These are phyloP conservation scores for Silurus aristotelis DNA, from an alignment of 2,797 vertebrate species.

Conservation along the genomic window DNA sequence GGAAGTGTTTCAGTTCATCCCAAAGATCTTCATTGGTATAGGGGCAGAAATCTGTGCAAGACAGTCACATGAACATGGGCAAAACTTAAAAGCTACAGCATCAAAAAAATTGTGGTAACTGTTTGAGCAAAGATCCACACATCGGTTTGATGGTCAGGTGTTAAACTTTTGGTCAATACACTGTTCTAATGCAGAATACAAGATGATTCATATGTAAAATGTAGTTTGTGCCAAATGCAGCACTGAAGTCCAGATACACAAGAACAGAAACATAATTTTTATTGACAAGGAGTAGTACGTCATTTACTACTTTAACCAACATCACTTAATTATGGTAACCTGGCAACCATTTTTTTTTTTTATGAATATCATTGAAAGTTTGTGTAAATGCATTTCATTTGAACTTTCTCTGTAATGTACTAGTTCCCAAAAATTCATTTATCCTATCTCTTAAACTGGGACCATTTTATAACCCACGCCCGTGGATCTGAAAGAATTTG, in stretches of 20 bases:
- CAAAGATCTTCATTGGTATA: neutral
- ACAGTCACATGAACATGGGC: no score
- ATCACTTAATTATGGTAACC: neutral
- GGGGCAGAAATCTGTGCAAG: neutral
- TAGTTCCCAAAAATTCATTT: neutral
- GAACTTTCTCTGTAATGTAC: neutral
- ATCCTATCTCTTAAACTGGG: neutral
- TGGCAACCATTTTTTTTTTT: neutral
- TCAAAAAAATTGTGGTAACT: neutral
- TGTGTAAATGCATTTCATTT: neutral
- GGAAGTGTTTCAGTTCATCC: no score
- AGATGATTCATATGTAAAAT: neutral
- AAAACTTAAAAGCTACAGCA: no score
- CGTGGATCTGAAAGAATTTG: constrained; percentile 4
- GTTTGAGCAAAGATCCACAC: neutral
- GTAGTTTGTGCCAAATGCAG: neutral
- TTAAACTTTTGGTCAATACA: neutral
- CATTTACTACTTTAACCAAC: neutral
- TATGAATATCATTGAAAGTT: neutral
- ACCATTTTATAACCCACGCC: neutral
- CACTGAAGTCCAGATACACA: neutral
- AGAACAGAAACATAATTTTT: neutral
- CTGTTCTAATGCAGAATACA: neutral
- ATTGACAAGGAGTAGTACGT: neutral
- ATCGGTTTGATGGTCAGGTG: neutral